phyloP scores from a whole-genome alignment of 2,888 invertebrate species.

The Platypus cylindrus region DNA sequence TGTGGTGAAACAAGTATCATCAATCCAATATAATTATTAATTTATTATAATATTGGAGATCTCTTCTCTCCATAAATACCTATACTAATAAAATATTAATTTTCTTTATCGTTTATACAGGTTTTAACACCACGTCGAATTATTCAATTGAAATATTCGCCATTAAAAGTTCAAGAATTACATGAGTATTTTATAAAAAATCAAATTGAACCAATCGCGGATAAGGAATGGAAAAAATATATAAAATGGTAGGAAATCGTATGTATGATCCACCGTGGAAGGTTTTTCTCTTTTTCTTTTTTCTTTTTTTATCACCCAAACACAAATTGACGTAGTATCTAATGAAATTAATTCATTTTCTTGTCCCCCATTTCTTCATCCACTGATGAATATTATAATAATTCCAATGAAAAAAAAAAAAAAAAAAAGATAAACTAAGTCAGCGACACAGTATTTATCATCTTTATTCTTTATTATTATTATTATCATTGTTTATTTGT shows the following conservation, averaged over 20 bases:
- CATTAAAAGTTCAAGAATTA: conserved; percentile 41
- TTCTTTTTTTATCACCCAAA: too few relatives aligned
- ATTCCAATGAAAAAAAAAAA: conserved; percentile 4
- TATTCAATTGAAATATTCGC: conserved; percentile 40
- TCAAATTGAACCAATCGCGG: conserved; percentile 30
- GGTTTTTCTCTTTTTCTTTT: too few relatives aligned
- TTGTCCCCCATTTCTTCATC: too few relatives aligned
- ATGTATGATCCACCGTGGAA: too few relatives aligned
- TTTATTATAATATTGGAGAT: conserved; percentile 1
- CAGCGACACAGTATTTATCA: too few relatives aligned
- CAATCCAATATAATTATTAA: background rate
- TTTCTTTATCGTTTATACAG: conserved; percentile 1
- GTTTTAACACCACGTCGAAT: conserved; percentile 39
- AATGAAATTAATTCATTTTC: too few relatives aligned
- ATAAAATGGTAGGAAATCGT: conserved; percentile 33
- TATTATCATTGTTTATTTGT: too few relatives aligned
- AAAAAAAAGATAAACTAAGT: background rate
- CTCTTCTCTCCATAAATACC: background rate
- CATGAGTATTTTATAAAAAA: conserved; percentile 33
- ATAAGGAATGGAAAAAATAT: conserved; percentile 38
- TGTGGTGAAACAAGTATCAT: conserved; percentile 30
- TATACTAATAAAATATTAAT: too few relatives aligned
- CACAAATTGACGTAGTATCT: too few relatives aligned
- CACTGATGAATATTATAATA: too few relatives aligned
- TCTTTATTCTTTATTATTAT: too few relatives aligned